phyloP scores from a whole-genome alignment of 2,888 invertebrate genomes.

The Auanema sp. region DNA sequence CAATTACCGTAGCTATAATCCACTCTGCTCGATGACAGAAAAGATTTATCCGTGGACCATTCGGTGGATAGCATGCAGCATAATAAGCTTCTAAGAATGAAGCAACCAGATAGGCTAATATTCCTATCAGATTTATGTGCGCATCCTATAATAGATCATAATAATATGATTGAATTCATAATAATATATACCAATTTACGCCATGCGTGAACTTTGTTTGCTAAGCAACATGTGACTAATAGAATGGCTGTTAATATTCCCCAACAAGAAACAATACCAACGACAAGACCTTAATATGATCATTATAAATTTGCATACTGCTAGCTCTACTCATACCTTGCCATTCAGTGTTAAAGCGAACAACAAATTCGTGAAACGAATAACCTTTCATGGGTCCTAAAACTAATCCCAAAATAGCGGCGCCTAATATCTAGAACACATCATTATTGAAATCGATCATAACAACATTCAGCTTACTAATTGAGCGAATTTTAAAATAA shows the following conservation, averaged over 20 bases:
- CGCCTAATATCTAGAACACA: conserved; percentile 47
- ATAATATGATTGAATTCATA: not conserved
- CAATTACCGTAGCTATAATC: conserved; percentile 49
- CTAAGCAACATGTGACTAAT: conserved; percentile 44
- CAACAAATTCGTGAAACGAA: conserved; percentile 54
- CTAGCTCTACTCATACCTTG: conserved; percentile 23
- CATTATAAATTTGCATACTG: not conserved
- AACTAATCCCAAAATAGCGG: conserved; percentile 53
- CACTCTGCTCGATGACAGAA: conserved; percentile 59
- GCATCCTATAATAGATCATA: conserved; percentile 46
- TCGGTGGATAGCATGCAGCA: conserved; percentile 60
- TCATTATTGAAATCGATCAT: not conserved
- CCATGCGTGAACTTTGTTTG: conserved; percentile 45
- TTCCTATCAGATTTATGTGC: conserved; percentile 38
- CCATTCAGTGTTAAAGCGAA: conserved; percentile 42
- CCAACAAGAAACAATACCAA: conserved; percentile 40
- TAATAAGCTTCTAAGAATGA: conserved; percentile 58
- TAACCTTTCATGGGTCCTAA: conserved; percentile 52
- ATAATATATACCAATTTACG: conserved; percentile 40
- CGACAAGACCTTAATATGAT: conserved; percentile 26
- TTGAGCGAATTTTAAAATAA: not conserved
- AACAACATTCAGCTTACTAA: conserved; percentile 3
- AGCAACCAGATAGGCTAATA: conserved; percentile 50
- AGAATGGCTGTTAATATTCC: conserved; percentile 46
- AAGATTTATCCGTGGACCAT: conserved; percentile 49